phyloP scores from a whole-genome alignment of 2,113 vertebrate genomes.

The Laticauda colubrina region DNA sequence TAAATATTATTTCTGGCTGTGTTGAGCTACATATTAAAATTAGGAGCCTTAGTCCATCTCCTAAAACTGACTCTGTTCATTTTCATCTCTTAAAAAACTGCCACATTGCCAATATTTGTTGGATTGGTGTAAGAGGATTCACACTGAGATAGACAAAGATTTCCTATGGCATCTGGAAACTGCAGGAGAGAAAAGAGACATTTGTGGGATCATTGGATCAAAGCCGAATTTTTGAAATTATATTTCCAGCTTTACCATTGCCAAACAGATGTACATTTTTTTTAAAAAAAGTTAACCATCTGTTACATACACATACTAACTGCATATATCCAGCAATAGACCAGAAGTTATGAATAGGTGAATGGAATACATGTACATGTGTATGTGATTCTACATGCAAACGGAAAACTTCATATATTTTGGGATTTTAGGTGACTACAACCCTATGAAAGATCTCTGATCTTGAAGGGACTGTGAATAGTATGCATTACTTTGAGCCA shows the following conservation, averaged over 20 bases:
- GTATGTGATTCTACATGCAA: neutral
- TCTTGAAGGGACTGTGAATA: neutral
- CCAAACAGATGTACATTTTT: neutral
- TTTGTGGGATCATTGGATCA: neutral
- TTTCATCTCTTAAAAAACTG: conserved; percentile 21
- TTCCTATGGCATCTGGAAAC: neutral
- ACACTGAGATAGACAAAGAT: neutral
- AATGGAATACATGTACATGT: neutral
- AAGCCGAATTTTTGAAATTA: neutral
- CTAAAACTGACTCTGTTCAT: conserved; percentile 35
- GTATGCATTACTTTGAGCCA: neutral
- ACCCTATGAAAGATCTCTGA: neutral
- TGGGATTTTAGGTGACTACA: neutral
- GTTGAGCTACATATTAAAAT: conserved; percentile 31
- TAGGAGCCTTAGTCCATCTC: neutral
- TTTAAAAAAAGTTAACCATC: neutral
- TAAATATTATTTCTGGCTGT: conserved; percentile 24
- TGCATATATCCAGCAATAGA: neutral
- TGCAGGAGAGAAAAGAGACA: neutral
- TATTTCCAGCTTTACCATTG: neutral
- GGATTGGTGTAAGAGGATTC: neutral
- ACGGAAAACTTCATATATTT: neutral
- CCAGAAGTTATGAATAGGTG: neutral
- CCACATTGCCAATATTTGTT: conserved; percentile 3
- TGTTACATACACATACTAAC: neutral